Base-by-base conservation (phyloP, 23 tunicate species). In the Trididemnum nubilum region DNA sequence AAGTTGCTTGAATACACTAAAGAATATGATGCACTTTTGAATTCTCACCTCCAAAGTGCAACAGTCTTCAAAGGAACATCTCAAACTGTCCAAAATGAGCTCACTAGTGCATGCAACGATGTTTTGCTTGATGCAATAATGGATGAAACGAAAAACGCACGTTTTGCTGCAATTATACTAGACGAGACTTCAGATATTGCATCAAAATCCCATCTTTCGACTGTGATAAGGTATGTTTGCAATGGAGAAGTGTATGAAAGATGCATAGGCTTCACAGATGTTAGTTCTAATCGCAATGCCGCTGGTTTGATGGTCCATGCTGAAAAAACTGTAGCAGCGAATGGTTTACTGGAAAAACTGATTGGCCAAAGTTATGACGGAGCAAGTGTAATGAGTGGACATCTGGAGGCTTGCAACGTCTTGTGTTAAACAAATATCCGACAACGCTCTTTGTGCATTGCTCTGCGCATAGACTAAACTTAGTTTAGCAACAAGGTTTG, bases 321-420 rank as follows among this genome's bases (percentile, higher is more conserved):
- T 61, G 69, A 61, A 24, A 9, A 15, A 61, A 25, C 22, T 61
- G 69, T 61, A 4, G 30, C 15, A 22, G 26, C 27, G 15, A 9
- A 22, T 26, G 5, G 5, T 22, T 26, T 61, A 24, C 29, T 9
- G 22, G 69, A 61, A 9, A 61, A 61, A 61, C 30, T 61, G 69
- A 24, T 61, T 61, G 69, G 69, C 27, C 69, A 61, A 61, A 61
- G 23, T 25, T 61, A 61, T 25, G 69, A 61, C 22, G 69, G 69
- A 61, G 69, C 69, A 61, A 61, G 69, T 61, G 19, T 61, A 61
- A 61, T 22, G 69, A 61, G 69, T 61, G 69, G 69, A 22, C 69
- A 61, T 19, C 69, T 61, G 22, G 69, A 9, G 69, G 69, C 15
- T 61, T 61, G 69, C 69, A 61, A 61, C 15, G 22, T 4, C 69